These are phyloP conservation scores for Frieseomelitta varia DNA, from an alignment of 1,140 invertebrate species.

Conservation along the genomic window DNA sequence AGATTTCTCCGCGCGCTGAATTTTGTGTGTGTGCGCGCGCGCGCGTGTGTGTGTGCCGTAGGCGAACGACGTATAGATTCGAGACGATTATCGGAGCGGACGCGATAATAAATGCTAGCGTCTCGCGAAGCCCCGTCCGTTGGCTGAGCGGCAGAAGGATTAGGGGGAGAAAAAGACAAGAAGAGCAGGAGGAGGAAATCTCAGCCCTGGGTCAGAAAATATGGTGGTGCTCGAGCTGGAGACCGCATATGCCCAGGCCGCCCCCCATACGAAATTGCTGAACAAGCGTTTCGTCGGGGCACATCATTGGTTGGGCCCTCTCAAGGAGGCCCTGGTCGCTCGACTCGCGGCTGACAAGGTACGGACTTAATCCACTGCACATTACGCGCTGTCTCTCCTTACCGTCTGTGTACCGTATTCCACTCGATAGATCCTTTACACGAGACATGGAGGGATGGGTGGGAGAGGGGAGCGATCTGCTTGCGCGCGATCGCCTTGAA, in stretches of 20 bases:
- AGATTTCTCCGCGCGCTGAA: not conserved
- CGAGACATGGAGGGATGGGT: not conserved
- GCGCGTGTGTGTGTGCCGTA: not conserved
- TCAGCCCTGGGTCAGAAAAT: slow-evolving; percentile 56
- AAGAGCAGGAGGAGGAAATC: slow-evolving; percentile 9
- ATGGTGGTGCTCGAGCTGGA: slow-evolving; percentile 90
- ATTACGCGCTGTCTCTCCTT: not conserved
- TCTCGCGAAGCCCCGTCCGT: slow-evolving; percentile 31
- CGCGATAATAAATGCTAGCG: slow-evolving; percentile 49
- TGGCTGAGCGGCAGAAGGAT: slow-evolving; percentile 48
- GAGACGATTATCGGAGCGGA: slow-evolving; percentile 6
- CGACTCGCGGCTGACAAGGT: slow-evolving; percentile 81
- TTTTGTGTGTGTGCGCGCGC: not conserved
- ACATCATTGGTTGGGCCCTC: slow-evolving; percentile 92
- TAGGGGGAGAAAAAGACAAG: not conserved
- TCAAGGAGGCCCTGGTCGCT: slow-evolving; percentile 82
- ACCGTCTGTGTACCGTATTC: not conserved
- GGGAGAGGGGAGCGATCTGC: no score
- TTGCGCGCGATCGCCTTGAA: not conserved
- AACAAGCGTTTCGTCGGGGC: slow-evolving; percentile 94
- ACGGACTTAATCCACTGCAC: slow-evolving; percentile 50
- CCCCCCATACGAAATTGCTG: slow-evolving; percentile 91
- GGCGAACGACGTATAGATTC: not conserved
- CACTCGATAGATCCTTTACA: not conserved
- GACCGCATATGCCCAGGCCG: slow-evolving; percentile 89